Evolutionary conservation across 2,888 invertebrate species (phyloP), one percentile per base, ranked within the genome.

Genomic region (Diplolepis rosae): DNA sequence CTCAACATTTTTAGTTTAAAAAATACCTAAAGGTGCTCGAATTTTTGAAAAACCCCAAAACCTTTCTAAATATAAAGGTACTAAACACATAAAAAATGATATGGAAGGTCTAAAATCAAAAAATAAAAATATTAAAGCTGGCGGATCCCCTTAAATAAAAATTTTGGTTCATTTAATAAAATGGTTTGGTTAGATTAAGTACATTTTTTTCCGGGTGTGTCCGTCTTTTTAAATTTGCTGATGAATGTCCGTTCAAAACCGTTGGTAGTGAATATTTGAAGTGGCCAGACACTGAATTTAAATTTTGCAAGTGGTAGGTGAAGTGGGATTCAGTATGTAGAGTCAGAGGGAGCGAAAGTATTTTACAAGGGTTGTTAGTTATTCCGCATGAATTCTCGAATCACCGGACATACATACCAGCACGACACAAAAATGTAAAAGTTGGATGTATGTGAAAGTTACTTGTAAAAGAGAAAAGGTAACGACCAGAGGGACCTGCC

Each of bases 331-430:
- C 76, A 42, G 42, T 54, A 56, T 61, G 67, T 65, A 69, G 66
- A 72, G 74, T 72, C 71, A 76, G 28, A 51, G 76, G 61, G 70
- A 70, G 54, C 76, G 48, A 68, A 27, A 7, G 28, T 28, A 52
- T 52, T 27, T 69, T 72, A 73, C 74, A 69, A 74, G 74, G 72
- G 73, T 84, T 82, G 84, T 87, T 86, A 86, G 87, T 87, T 88
- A 87, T 87, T 87, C 86, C 84, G 79, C 79, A 76, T 77, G 80
- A 82, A 80, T 84, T 83, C 79, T 74, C 72, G 80, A 79, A 79
- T 78, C 82, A 80, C 74, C 73, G 66, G 80, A 74, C 72, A 75
- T 77, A 74, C 72, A 75, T 77, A 79, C 77, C 78, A 74, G 77
- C 79, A 72, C 77, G 76, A 73, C 70, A 71, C 52, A 61, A 51